A percentile compares a stretch with the other conserved stretches of the same genome.
Conservation (phyloP, 2,888 invertebrate genomes). For the Monochamus alternatus region DNA sequence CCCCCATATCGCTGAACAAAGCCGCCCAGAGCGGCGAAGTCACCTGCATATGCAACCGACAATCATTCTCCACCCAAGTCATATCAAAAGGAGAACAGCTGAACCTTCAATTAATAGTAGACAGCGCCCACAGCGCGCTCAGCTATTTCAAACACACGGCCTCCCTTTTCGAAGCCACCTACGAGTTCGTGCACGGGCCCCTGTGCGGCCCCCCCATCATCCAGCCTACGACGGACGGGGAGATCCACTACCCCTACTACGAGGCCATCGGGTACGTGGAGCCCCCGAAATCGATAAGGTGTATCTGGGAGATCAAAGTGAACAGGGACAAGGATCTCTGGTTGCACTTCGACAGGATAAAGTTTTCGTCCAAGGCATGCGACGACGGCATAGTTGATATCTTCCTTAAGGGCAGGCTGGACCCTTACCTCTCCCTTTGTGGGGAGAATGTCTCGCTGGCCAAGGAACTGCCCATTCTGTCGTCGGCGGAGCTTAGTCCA, state of each 20-base stretch:
- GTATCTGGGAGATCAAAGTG: slow-evolving; percentile 77
- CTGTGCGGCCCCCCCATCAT: slow-evolving; percentile 88
- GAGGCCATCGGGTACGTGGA: slow-evolving; percentile 83
- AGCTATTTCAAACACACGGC: slow-evolving; percentile 91
- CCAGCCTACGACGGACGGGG: slow-evolving; percentile 86
- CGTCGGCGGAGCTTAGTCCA: slow-evolving; percentile 83
- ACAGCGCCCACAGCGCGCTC: slow-evolving; percentile 87
- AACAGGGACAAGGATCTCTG: slow-evolving; percentile 89
- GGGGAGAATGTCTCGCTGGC: slow-evolving; percentile 89
- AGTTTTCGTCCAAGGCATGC: slow-evolving; percentile 88
- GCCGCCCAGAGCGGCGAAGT: slow-evolving; percentile 80
- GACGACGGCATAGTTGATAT: slow-evolving; percentile 91
- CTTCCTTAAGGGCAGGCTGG: slow-evolving; percentile 74
- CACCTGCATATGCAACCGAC: slow-evolving; percentile 82
- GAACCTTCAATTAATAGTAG: slow-evolving; percentile 87
- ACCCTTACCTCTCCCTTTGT: slow-evolving; percentile 87
- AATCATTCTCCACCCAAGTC: slow-evolving; percentile 76
- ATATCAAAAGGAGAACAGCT: slow-evolving; percentile 87
- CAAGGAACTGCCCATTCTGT: slow-evolving; percentile 85
- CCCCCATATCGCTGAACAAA: slow-evolving; percentile 74
- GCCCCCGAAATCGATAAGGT: slow-evolving; percentile 78
- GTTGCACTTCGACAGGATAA: slow-evolving; percentile 89
- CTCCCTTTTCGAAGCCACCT: slow-evolving; percentile 89
- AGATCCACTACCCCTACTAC: slow-evolving; percentile 89
- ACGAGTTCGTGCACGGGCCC: slow-evolving; percentile 92